phyloP scores from a whole-genome alignment of 2,888 invertebrate genomes.

The Tolmerus cingulatus region DNA sequence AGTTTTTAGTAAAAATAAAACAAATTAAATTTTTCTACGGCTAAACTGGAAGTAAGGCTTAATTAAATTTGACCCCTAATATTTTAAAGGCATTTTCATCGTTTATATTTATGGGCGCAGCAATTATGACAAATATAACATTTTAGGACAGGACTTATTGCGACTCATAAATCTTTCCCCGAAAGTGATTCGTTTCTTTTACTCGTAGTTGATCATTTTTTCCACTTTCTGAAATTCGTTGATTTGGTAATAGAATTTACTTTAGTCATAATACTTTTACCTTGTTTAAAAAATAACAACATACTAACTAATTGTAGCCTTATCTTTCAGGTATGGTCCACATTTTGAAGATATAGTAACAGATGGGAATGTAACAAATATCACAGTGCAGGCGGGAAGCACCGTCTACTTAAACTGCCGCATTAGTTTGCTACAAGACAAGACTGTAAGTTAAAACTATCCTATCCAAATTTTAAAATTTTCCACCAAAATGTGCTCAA shows the following conservation, averaged over 20 bases:
- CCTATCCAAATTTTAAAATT: neutral
- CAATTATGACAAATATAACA: too few species aligned
- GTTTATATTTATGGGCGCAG: too few species aligned
- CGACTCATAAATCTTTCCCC: too few species aligned
- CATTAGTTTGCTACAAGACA: constrained; percentile 77
- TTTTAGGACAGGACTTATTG: too few species aligned
- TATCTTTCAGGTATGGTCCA: constrained; percentile 70
- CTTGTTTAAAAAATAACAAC: neutral
- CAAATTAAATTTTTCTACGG: too few species aligned
- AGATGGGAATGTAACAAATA: constrained; percentile 72
- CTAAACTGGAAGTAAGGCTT: too few species aligned
- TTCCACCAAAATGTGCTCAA: neutral
- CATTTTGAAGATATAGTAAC: constrained; percentile 69
- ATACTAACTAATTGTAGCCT: constrained; percentile 18
- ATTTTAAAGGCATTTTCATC: too few species aligned
- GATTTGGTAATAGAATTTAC: neutral
- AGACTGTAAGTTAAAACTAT: constrained; percentile 70
- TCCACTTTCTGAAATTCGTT: too few species aligned
- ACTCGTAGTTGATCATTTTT: too few species aligned
- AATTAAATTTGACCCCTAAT: too few species aligned
- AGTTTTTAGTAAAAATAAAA: too few species aligned
- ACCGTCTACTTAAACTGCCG: constrained; percentile 77
- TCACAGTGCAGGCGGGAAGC: constrained; percentile 77
- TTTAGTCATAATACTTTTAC: neutral
- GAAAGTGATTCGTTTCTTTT: too few species aligned